Evolutionary conservation across 1,140 invertebrate species (phyloP).

Genomic region (Aphidius gifuensis): DNA sequence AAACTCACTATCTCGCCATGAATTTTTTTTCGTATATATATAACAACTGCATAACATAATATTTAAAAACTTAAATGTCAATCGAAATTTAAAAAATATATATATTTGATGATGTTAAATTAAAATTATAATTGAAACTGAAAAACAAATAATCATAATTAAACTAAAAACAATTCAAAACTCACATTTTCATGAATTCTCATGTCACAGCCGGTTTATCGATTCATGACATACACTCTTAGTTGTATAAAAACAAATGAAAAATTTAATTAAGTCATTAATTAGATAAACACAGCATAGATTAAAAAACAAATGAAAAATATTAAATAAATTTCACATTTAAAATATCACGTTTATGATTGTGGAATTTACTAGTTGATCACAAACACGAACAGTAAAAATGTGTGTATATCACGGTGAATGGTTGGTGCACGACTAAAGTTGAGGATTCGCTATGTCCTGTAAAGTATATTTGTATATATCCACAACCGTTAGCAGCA

Average conservation of each 20-base stretch:
- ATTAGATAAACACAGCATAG: no score
- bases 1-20: neutral
- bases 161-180: conserved; percentile 8
- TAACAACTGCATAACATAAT: neutral
- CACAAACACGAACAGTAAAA: neutral
- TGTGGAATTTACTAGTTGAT: neutral
- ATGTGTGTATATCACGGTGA: conserved; percentile 40
- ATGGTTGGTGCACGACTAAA: conserved; percentile 49
- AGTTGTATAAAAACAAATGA: no score
- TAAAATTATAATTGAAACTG: no score
- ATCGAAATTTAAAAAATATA: neutral
- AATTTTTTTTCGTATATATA: neutral
- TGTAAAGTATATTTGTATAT: neutral
- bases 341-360: no score
- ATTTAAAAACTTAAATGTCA: neutral
- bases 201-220: conserved; percentile 41
- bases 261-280: no score
- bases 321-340: no score
- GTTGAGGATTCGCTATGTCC: conserved; percentile 7
- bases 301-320: no score
- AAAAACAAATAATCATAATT: no score
- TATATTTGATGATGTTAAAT: neutral
- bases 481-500: conserved; percentile 4
- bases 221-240: conserved; percentile 27
- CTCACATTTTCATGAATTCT: conserved; percentile 46